phyloP scores from a whole-genome alignment of 2,113 vertebrate genomes.

The Thermophis baileyi region DNA sequence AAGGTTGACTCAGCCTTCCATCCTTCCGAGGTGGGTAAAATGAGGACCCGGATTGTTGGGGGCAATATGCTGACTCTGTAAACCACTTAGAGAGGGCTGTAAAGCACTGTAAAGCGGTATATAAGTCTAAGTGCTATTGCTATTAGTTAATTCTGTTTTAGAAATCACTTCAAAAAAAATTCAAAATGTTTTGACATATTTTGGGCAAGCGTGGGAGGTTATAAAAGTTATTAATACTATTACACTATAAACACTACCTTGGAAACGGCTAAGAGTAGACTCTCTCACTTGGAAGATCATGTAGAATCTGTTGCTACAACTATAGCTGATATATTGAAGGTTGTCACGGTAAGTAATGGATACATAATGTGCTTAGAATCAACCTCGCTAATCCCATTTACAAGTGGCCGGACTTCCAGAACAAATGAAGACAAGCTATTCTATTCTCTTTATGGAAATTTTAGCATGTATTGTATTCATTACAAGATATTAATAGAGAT shows the following conservation, averaged over 20 bases:
- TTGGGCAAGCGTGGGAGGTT: background rate
- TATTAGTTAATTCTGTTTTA: background rate
- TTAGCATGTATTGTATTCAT: background rate
- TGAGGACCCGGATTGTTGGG: too few species aligned
- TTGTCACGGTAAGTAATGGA: background rate
- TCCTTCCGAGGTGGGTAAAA: too few species aligned
- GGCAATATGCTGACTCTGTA: too few species aligned
- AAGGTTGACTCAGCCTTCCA: too few species aligned
- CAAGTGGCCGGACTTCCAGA: background rate
- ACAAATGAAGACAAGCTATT: background rate
- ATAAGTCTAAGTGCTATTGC: too few species aligned
- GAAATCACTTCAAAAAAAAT: background rate
- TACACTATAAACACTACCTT: background rate
- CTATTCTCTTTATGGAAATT: background rate
- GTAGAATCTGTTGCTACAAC: background rate
- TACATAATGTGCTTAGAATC: background rate
- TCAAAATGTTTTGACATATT: too few species aligned
- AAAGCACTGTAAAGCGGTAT: too few species aligned
- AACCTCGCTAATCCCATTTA: background rate
- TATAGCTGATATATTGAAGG: background rate
- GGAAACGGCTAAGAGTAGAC: background rate
- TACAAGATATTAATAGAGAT: background rate
- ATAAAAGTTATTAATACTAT: background rate
- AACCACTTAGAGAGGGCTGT: too few species aligned
- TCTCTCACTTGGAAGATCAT: background rate